These are phyloP conservation scores for Osmoderma eremita DNA, from an alignment of 2,888 invertebrate genomes.

Conservation along the genomic window DNA sequence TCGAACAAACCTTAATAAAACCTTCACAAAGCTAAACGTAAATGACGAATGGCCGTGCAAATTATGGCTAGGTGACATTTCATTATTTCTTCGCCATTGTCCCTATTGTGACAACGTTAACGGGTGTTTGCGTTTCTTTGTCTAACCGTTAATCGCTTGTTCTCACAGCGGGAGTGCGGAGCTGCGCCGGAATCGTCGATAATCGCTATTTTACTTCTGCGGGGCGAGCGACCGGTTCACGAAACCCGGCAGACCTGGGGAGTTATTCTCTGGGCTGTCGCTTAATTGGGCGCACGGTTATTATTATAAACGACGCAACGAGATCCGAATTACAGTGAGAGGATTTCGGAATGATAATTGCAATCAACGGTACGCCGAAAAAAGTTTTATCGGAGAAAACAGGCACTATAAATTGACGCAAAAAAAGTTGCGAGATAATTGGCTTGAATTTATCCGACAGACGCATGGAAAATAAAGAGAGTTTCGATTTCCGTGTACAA, in stretches of 20 bases:
- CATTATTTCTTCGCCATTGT: conserved; percentile 15
- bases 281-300: conserved; percentile 15
- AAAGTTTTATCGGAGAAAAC: not conserved
- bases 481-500: too few relatives aligned
- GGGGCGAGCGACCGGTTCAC: not conserved
- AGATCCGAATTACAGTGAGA: conserved; percentile 7
- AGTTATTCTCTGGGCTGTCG: not conserved
- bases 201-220: conserved; percentile 3
- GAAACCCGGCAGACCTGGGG: not conserved
- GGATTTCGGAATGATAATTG: not conserved
- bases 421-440: too few relatives aligned
- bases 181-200: conserved; percentile 4
- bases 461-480: too few relatives aligned
- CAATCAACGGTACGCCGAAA: too few relatives aligned
- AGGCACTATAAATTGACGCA: too few relatives aligned
- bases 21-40: too few relatives aligned
- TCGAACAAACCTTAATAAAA: too few relatives aligned
- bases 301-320: conserved; percentile 9
- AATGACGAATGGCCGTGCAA: not conserved
- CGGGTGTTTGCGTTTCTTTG: conserved; percentile 20
- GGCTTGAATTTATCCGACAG: too few relatives aligned
- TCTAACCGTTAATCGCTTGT: conserved; percentile 18
- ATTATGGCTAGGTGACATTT: conserved; percentile 7
- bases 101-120: conserved; percentile 7
- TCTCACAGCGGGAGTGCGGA: not conserved